Evolutionary conservation across 2,113 vertebrate species (phyloP).

Genomic region (Falco punctatus): DNA sequence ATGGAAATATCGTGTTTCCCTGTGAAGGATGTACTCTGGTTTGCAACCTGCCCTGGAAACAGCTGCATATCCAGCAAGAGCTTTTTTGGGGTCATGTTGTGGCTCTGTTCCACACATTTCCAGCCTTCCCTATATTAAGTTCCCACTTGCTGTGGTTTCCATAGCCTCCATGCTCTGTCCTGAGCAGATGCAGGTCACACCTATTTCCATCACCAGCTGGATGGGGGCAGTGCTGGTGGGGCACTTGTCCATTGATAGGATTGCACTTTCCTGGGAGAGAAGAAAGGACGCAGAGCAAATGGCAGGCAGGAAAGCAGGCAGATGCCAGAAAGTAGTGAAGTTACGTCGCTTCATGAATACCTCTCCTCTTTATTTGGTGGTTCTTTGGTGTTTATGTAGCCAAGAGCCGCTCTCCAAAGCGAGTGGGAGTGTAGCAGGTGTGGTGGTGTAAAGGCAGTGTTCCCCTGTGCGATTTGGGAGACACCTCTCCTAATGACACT

Average conservation of each 20-base stretch:
- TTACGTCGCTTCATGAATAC: neutral
- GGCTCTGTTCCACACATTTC: neutral
- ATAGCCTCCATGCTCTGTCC: neutral
- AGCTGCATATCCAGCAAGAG: neutral
- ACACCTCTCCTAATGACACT: neutral
- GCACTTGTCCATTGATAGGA: neutral
- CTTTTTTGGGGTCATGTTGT: neutral
- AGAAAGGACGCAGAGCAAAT: neutral
- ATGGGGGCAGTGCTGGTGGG: neutral
- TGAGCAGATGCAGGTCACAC: neutral
- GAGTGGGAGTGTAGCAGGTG: neutral
- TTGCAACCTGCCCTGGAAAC: rapidly evolving
- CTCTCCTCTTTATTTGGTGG: neutral
- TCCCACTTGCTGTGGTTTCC: neutral
- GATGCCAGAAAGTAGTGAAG: neutral
- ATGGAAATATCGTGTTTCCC: neutral
- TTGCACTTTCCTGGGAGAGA: neutral
- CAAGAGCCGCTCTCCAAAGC: neutral
- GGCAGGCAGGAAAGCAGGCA: neutral
- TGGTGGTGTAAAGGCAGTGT: neutral
- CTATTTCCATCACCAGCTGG: rapidly evolving
- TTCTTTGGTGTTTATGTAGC: neutral
- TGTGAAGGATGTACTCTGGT: neutral
- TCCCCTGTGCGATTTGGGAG: neutral
- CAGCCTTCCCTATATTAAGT: neutral